phyloP scores from a whole-genome alignment of 2,888 invertebrate genomes.

The Leistus spinibarbis region DNA sequence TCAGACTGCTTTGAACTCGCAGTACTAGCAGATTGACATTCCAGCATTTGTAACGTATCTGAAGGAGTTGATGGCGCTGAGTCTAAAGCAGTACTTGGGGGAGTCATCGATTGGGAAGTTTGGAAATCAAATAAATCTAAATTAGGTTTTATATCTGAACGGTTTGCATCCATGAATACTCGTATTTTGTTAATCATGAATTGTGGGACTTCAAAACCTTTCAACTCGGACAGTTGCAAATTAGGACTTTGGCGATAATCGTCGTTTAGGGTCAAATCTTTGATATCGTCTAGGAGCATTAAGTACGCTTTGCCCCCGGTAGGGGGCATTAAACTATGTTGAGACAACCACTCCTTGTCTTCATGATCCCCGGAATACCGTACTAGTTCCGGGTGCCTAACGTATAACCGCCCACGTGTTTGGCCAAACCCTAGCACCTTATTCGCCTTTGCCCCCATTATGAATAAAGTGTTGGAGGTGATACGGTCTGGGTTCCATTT shows the following conservation, averaged over 20 bases:
- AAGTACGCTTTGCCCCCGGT: conserved; percentile 81
- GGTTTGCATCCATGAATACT: conserved; percentile 63
- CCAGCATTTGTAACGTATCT: conserved; percentile 53
- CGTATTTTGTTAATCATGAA: conserved; percentile 78
- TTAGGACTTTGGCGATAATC: conserved; percentile 72
- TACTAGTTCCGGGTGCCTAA: conserved; percentile 77
- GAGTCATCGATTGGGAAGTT: conserved; percentile 52
- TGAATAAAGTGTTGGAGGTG: conserved; percentile 73
- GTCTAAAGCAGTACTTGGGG: conserved; percentile 52
- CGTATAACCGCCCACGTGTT: conserved; percentile 75
- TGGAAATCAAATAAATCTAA: conserved; percentile 53
- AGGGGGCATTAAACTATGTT: conserved; percentile 76
- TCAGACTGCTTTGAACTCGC: conserved; percentile 48
- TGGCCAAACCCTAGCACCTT: conserved; percentile 77
- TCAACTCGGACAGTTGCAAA: conserved; percentile 69
- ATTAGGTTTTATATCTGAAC: conserved; percentile 53
- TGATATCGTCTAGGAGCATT: conserved; percentile 78
- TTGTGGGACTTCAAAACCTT: conserved; percentile 76
- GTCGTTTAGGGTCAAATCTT: conserved; percentile 73
- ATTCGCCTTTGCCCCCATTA: conserved; percentile 79
- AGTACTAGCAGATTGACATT: conserved; percentile 50
- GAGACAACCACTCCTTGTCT: conserved; percentile 81
- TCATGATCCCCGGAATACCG: conserved; percentile 80
- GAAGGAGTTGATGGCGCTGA: conserved; percentile 56
- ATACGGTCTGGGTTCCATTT: conserved; percentile 79